Percentiles rank a stretch among this genome's conserved stretches.
Conservation (phyloP, 1,140 invertebrate genomes). For the Vanessa atalanta region DNA sequence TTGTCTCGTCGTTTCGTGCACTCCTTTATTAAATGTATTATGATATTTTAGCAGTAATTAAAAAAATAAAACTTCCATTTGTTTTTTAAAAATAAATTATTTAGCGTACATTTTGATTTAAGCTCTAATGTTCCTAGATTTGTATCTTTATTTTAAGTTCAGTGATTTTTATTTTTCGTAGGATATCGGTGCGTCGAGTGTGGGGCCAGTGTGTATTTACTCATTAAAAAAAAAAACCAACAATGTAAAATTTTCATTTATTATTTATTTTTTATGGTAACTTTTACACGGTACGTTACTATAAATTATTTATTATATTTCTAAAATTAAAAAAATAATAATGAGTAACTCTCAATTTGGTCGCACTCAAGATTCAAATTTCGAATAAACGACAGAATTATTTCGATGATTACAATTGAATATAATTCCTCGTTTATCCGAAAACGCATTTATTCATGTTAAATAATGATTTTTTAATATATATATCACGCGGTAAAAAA, state of each 20-base stretch:
- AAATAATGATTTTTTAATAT: slow-evolving; percentile 51
- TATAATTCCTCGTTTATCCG: slow-evolving; percentile 51
- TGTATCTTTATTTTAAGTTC: slow-evolving; percentile 67
- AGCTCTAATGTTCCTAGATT: slow-evolving; percentile 77
- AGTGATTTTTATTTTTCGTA: slow-evolving; percentile 12
- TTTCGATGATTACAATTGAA: slow-evolving; percentile 18
- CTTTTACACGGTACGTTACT: not conserved
- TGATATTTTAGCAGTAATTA: slow-evolving; percentile 27
- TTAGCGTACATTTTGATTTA: slow-evolving; percentile 67
- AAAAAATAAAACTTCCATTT: slow-evolving; percentile 52
- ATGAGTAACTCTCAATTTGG: slow-evolving; percentile 30
- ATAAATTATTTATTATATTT: slow-evolving; percentile 13
- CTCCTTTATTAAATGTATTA: slow-evolving; percentile 32
- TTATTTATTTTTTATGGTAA: not conserved
- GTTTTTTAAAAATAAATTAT: slow-evolving; percentile 65
- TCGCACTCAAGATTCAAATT: slow-evolving; percentile 30
- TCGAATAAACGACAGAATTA: slow-evolving; percentile 54
- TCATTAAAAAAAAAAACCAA: not conserved
- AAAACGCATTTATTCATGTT: slow-evolving; percentile 67
- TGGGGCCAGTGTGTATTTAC: slow-evolving; percentile 13
- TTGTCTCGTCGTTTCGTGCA: not conserved
- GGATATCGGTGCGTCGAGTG: slow-evolving; percentile 42
- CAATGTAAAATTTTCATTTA: not conserved
- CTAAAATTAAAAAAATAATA: slow-evolving; percentile 18
- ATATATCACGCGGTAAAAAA: slow-evolving; percentile 43